Conservation (phyloP, 2,888 invertebrate genomes). For the Mechanitis messenoides region DNA sequence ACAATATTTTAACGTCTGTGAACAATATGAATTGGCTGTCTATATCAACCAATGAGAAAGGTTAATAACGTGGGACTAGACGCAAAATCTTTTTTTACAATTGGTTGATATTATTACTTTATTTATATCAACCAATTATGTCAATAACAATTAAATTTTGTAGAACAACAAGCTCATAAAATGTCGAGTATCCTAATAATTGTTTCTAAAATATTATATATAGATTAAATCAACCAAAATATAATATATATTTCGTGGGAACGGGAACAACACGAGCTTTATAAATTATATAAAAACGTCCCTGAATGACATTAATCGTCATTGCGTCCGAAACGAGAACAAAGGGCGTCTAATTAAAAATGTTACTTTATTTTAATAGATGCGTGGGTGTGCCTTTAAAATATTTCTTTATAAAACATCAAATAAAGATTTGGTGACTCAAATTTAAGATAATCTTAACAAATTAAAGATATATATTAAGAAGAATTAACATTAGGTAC, state of each 20-base stretch:
- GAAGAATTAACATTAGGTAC: no score
- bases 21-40: no score
- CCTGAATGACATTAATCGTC: slow-evolving; percentile 41
- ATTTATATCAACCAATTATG: no score
- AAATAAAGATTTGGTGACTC: not conserved
- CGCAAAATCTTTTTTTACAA: no score
- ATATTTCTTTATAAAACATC: slow-evolving; percentile 8
- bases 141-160: no score
- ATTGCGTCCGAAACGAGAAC: slow-evolving; percentile 37
- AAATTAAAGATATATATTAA: no score
- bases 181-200: not conserved
- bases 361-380: slow-evolving; percentile 16
- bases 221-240: not conserved
- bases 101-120: no score
- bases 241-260: not conserved
- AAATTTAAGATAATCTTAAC: no score
- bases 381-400: slow-evolving; percentile 7
- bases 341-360: slow-evolving; percentile 31
- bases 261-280: slow-evolving; percentile 1
- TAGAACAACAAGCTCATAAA: no score
- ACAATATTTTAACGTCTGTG: no score
- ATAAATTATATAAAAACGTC: slow-evolving; percentile 5
- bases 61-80: no score
- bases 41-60: no score
- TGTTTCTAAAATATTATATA: slow-evolving; percentile 12